A percentile compares a stretch with the other conserved stretches of the same genome.
These are phyloP conservation scores for Formica aserva DNA, from an alignment of 2,888 invertebrate genomes.

Conservation along the genomic window DNA sequence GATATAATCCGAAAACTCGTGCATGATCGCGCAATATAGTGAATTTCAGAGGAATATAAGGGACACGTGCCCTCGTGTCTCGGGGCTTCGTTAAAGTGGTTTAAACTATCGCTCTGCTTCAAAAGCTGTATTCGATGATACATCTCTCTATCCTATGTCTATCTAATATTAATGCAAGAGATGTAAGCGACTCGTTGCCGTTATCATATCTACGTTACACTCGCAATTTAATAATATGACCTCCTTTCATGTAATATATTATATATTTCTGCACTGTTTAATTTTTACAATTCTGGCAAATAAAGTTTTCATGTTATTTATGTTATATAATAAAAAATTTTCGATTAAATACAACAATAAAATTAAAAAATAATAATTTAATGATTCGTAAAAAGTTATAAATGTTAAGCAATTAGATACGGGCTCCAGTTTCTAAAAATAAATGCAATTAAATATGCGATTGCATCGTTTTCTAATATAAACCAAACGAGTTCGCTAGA, in stretches of 20 bases:
- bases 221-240: background rate
- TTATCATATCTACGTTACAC: background rate
- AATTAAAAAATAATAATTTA: background rate
- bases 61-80: constrained; percentile 68
- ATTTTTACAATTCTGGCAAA: background rate
- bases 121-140: background rate
- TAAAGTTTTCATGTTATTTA: background rate
- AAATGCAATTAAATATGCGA: background rate
- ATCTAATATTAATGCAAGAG: background rate
- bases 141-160: background rate
- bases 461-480: background rate
- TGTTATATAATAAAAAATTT: background rate
- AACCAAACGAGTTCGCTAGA: background rate
- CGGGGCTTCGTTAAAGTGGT: constrained; percentile 76
- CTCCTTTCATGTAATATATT: background rate
- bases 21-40: constrained; percentile 61
- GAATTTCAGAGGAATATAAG: constrained; percentile 54
- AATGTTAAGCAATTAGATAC: too few relatives aligned
- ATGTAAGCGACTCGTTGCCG: background rate
- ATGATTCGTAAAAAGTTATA: too few relatives aligned
- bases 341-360: background rate
- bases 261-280: background rate
- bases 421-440: background rate
- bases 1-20: constrained; percentile 68
- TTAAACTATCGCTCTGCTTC: constrained; percentile 74